Base-by-base conservation (phyloP, 2,888 invertebrate species). In the Nipponacmea schrenckii region DNA sequence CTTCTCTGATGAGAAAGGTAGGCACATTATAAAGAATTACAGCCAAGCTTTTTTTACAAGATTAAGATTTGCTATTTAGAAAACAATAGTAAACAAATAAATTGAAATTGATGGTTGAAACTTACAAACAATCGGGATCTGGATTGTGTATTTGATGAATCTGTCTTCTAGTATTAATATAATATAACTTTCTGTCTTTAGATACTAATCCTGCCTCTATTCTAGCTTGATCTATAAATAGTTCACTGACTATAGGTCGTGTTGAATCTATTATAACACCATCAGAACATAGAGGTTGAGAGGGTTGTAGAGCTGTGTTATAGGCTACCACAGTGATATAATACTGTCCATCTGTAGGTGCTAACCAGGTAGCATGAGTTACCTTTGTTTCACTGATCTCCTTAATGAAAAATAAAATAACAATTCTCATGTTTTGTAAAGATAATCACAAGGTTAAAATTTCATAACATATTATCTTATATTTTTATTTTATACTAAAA, bases 231-330 rank as follows among this genome's bases (percentile, higher is more conserved):
- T 74, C 69, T 27, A 83, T 69, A 14, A 62, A 65, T 15, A 81
- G 63, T 20, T 77, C 73, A 62, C 44, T 67, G 17, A 80, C 68
- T 26, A 39, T 27, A 24, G 81, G 79, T 5, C 70, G 31, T 24
- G 67, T 62, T 2, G 66, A 68, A 62, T 79, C 79, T 12, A 83
- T 69, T 0, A 73, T 75, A 7, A 83, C 77, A 27, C 83, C 83
- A 70, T 83, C 82, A 31, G 82, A 82, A 74, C 83, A 84, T 15
- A 82, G 82, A 0, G 81, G 78, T 17, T 72, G 73, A 20, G 81
- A 81, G 10, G 76, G 74, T 24, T 76, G 80, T 7, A 81, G 67
- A 2, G 83, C 83, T 39, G 77, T 76, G 70, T 84, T 84, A 62
- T 76, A 81, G 10, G 83, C 83, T 15, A 80, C 82, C 2, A 84